A percentile compares a stretch with the other conserved stretches of the same genome.
These are phyloP conservation scores for Mormyrops attenuatus DNA, from an alignment of 2,797 vertebrate genomes.

Conservation along the genomic window DNA sequence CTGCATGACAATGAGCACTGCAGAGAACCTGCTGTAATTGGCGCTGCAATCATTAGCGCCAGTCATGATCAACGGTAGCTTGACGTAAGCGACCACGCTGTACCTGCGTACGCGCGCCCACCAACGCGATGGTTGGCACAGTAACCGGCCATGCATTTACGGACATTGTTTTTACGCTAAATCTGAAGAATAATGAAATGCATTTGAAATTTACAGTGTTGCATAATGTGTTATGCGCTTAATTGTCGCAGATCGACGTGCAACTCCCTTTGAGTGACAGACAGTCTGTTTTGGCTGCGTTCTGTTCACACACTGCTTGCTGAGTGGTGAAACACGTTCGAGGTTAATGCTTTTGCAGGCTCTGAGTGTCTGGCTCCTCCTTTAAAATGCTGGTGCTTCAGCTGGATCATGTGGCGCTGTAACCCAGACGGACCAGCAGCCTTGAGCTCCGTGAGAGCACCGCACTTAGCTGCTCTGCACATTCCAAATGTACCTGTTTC, in stretches of 20 bases:
- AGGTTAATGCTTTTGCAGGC: background rate
- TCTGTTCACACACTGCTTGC: background rate
- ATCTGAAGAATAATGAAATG: background rate
- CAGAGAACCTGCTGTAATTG: slow-evolving; percentile 45
- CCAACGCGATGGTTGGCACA: background rate
- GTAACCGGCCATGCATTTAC: background rate
- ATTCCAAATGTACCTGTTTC: background rate
- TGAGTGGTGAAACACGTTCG: background rate
- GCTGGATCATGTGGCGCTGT: background rate
- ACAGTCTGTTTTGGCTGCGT: background rate
- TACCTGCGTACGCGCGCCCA: background rate
- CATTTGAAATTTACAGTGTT: background rate
- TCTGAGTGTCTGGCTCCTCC: background rate
- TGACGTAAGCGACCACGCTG: slow-evolving; percentile 16
- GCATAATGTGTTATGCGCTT: background rate
- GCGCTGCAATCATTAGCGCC: slow-evolving; percentile 49
- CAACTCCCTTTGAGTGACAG: background rate
- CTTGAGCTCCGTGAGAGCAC: background rate
- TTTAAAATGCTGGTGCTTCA: background rate
- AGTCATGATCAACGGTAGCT: slow-evolving; percentile 47
- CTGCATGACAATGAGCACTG: slow-evolving; percentile 37
- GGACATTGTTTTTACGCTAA: background rate
- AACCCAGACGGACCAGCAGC: background rate
- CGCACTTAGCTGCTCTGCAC: background rate
- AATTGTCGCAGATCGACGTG: background rate